These are phyloP conservation scores for Oncorhynchus clarkii DNA, from an alignment of 2,113 vertebrate genomes.

Conservation along the genomic window DNA sequence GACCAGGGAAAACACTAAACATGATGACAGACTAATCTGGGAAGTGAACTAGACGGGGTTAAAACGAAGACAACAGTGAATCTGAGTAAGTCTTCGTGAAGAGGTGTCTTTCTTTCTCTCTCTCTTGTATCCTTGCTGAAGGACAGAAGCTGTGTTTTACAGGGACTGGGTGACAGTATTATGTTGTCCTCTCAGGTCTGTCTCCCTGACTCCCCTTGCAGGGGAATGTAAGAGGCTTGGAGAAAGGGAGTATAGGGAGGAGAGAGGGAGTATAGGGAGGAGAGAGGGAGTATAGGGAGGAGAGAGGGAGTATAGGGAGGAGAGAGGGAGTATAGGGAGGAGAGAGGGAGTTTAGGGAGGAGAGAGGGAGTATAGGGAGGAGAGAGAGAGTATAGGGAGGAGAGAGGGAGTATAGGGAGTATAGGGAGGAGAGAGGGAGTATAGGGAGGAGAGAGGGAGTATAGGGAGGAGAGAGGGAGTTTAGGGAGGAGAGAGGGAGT, in stretches of 20 bases:
- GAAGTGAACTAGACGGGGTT: too few species aligned
- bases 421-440: not conserved
- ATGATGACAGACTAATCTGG: too few species aligned
- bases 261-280: not conserved
- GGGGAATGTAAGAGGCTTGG: not conserved
- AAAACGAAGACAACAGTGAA: too few species aligned
- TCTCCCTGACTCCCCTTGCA: not conserved
- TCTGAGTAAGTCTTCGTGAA: too few species aligned
- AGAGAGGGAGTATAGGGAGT: not conserved
- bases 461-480: too few species aligned
- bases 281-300: not conserved
- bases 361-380: not conserved
- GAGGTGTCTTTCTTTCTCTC: not conserved
- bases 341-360: not conserved
- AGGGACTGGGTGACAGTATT: not conserved
- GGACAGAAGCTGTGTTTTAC: not conserved
- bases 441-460: too few species aligned
- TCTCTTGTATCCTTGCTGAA: not conserved
- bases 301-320: not conserved
- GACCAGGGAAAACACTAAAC: too few species aligned
- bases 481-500: too few species aligned
- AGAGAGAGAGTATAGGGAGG: not conserved
- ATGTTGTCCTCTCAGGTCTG: not conserved
- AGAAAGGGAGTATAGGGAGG: not conserved
- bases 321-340: not conserved